Percentiles rank a stretch among this genome's conserved stretches.
Evolutionary conservation across 2,113 vertebrate genomes (phyloP).

Genomic region (Jacana jacana): DNA sequence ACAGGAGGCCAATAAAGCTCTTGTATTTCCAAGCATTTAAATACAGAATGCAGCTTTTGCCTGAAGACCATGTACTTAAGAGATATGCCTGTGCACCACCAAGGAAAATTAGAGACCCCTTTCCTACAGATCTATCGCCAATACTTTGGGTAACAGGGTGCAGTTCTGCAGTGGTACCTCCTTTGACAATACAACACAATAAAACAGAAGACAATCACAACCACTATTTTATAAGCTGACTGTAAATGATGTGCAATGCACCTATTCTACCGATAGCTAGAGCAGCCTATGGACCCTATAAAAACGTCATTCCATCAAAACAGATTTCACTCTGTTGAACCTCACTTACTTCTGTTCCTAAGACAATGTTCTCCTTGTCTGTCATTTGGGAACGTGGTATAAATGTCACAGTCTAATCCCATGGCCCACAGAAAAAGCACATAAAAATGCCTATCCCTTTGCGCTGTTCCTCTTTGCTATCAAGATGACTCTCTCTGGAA

Average conservation of each 20-base stretch:
- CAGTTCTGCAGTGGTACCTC: not conserved
- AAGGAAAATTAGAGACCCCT: not conserved
- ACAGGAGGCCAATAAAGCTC: not conserved
- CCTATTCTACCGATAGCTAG: not conserved
- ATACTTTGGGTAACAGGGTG: not conserved
- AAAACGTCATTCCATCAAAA: not conserved
- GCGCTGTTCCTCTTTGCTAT: not conserved
- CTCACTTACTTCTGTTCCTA: too few species aligned
- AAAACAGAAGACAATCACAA: not conserved
- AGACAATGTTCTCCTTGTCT: not conserved
- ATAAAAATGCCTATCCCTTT: not conserved
- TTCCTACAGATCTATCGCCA: not conserved
- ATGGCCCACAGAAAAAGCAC: not conserved
- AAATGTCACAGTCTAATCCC: not conserved
- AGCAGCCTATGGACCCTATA: not conserved
- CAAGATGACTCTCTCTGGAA: not conserved
- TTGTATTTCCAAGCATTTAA: not conserved
- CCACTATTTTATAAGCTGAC: not conserved
- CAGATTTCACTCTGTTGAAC: not conserved
- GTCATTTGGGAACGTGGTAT: not conserved
- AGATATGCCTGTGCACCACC: not conserved
- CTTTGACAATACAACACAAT: not conserved
- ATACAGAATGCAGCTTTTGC: not conserved
- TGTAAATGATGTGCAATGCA: not conserved
- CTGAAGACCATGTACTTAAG: not conserved